phyloP scores from a whole-genome alignment of 2,113 vertebrate genomes.

The Macroglossus sobrinus region DNA sequence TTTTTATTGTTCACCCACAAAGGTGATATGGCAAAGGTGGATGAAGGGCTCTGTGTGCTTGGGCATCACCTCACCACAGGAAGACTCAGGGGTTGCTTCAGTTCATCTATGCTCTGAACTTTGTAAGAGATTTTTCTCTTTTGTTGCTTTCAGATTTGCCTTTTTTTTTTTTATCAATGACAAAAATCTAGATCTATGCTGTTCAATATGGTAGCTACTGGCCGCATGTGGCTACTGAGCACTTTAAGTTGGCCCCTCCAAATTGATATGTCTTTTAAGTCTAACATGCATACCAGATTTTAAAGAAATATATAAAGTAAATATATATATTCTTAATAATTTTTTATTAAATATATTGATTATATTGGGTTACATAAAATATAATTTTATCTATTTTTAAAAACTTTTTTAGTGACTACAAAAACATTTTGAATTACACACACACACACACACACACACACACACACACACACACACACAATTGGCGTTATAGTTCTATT shows the following conservation, averaged over 20 bases:
- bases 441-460: too few relatives aligned
- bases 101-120: background rate
- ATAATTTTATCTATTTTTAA: background rate
- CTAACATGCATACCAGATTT: background rate
- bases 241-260: background rate
- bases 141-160: background rate
- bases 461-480: too few relatives aligned
- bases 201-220: background rate
- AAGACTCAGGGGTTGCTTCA: background rate
- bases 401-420: background rate
- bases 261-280: background rate
- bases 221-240: background rate
- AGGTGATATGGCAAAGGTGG: background rate
- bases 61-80: background rate
- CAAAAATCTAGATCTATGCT: background rate
- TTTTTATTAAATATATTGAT: background rate
- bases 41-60: background rate
- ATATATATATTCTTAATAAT: background rate
- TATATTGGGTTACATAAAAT: background rate
- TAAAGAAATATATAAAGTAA: background rate
- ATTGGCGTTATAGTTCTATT: background rate
- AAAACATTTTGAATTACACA: background rate
- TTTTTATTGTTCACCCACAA: background rate
- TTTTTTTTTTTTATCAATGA: background rate
- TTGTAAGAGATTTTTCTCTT: background rate